Percentiles rank a stretch among this genome's conserved stretches.
phyloP scores from a whole-genome alignment of 2,888 invertebrate species.

The Cataglyphis cursor region DNA sequence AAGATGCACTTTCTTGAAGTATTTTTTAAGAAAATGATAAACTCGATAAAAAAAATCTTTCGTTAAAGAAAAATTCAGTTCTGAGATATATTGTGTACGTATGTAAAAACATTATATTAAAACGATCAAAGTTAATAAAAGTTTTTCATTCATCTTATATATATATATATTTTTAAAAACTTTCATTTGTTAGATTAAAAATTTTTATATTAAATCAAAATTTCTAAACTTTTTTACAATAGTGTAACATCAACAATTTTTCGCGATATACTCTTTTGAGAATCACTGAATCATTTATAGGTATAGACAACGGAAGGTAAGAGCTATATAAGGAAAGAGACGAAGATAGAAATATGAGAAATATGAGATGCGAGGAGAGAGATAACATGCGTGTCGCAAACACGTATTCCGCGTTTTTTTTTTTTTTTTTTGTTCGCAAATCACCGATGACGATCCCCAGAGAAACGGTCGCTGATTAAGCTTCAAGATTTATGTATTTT shows the following conservation, averaged over 20 bases:
- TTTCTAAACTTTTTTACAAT: neutral
- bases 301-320: neutral
- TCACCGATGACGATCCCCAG: neutral
- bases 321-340: neutral
- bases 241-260: neutral
- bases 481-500: conserved; percentile 14
- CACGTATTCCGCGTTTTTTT: neutral
- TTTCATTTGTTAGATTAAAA: neutral
- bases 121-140: neutral
- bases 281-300: neutral
- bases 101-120: neutral
- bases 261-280: neutral
- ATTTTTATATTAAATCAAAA: neutral
- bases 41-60: neutral
- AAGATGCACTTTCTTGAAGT: neutral
- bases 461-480: conserved; percentile 17
- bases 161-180: neutral
- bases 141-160: neutral
- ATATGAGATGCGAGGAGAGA: neutral
- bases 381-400: neutral
- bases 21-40: neutral
- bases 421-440: conserved; percentile 4
- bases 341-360: neutral
- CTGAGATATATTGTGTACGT: neutral
- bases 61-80: neutral